Evolutionary conservation across 2,113 vertebrate genomes (phyloP).

Genomic region (Anhinga rufa): DNA sequence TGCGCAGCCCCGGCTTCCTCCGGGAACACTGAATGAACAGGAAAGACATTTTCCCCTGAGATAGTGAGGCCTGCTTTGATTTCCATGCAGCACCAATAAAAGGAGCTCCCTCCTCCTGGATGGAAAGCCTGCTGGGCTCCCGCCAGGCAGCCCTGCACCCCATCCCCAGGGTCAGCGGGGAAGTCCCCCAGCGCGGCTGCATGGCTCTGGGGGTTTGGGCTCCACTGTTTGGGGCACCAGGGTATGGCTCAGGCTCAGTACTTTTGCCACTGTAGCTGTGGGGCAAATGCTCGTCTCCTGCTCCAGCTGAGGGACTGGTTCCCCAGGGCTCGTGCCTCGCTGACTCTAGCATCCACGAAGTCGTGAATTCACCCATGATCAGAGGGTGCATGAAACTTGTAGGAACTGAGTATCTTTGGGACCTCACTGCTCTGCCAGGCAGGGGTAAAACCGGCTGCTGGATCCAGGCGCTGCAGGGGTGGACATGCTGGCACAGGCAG

Average conservation of each 20-base stretch:
- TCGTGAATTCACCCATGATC: neutral
- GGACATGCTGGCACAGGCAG: neutral
- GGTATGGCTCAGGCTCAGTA: neutral
- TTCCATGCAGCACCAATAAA: neutral
- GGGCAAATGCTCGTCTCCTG: neutral
- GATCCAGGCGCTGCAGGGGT: neutral
- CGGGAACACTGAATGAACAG: fast-evolving
- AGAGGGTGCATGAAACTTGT: too few relatives aligned
- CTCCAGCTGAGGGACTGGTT: neutral
- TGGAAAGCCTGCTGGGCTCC: neutral
- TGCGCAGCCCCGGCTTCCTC: neutral
- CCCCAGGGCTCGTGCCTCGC: neutral
- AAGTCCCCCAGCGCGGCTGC: neutral
- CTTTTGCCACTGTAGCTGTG: neutral
- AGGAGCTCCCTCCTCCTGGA: neutral
- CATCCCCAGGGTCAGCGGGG: fast-evolving
- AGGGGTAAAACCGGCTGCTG: neutral
- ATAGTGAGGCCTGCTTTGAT: neutral
- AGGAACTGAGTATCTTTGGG: neutral
- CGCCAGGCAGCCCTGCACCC: neutral
- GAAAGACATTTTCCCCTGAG: fast-evolving
- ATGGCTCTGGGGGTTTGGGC: neutral
- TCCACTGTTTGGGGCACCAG: neutral
- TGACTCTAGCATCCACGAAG: fast-evolving
- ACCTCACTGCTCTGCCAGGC: neutral